Conservation (phyloP, 2,888 invertebrate species). For the Leptarthrus brevirostris region DNA sequence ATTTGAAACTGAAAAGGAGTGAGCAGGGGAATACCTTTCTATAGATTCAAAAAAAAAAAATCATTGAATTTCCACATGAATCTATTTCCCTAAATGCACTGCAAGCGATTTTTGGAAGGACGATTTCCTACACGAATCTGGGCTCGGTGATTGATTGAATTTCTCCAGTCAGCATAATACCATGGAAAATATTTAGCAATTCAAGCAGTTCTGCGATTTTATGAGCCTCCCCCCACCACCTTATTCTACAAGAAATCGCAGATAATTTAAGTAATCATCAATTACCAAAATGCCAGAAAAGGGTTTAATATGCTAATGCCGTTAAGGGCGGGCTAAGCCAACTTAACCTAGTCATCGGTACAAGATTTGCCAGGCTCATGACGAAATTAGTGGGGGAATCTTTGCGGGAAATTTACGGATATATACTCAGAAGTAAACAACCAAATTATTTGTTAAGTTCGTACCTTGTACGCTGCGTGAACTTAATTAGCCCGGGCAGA, state of each 20-base stretch:
- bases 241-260: neutral
- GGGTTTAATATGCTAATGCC: slow-evolving; percentile 12
- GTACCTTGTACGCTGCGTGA: neutral
- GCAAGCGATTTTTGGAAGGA: slow-evolving; percentile 1
- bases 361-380: neutral
- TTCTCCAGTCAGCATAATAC: neutral
- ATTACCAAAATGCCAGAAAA: neutral
- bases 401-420: neutral
- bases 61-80: neutral
- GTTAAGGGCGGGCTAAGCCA: too few species aligned
- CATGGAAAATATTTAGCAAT: neutral
- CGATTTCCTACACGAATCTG: neutral
- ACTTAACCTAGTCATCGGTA: neutral
- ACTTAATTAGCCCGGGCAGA: neutral
- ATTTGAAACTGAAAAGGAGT: neutral
- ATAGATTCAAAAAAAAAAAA: neutral
- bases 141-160: neutral
- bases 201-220: neutral
- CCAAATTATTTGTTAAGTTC: neutral
- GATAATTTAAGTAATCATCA: slow-evolving; percentile 13
- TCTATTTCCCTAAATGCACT: neutral
- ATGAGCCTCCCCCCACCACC: too few species aligned
- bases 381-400: neutral
- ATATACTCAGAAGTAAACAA: neutral
- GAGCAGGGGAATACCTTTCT: too few species aligned